A percentile compares a stretch with the other conserved stretches of the same genome.
Evolutionary conservation across 2,888 invertebrate species (phyloP).

Genomic region (Chrysomela aeneicollis): DNA sequence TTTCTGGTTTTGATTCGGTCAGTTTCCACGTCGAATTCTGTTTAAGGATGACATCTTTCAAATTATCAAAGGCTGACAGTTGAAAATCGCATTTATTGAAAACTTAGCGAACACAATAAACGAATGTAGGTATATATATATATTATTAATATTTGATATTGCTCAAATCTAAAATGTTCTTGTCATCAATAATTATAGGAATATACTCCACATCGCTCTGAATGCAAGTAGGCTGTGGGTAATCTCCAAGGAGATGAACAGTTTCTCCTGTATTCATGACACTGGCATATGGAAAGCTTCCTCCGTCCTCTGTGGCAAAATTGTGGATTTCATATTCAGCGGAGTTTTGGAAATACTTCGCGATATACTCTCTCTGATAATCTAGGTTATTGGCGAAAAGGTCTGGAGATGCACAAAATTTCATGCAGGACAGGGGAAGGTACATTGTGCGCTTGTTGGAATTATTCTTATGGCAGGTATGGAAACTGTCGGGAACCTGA

Average conservation of each 20-base stretch:
- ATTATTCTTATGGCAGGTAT: constrained; percentile 18
- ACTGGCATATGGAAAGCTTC: constrained; percentile 50
- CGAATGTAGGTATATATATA: too few species aligned
- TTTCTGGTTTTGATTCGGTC: too few species aligned
- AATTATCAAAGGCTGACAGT: too few species aligned
- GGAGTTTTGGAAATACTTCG: constrained; percentile 50
- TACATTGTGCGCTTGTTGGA: constrained; percentile 38
- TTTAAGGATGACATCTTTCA: too few species aligned
- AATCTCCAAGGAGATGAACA: constrained; percentile 28
- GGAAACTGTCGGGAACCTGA: constrained; percentile 18
- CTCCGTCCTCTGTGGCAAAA: constrained; percentile 48
- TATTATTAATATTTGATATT: not conserved
- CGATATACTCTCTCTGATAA: constrained; percentile 50
- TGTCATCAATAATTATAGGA: constrained; percentile 41
- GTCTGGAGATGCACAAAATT: constrained; percentile 48
- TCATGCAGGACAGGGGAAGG: constrained; percentile 46
- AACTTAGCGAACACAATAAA: too few species aligned
- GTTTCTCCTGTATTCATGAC: constrained; percentile 28
- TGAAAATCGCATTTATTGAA: too few species aligned
- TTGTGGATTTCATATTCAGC: constrained; percentile 49
- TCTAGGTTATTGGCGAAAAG: constrained; percentile 47
- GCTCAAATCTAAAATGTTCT: not conserved
- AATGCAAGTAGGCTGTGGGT: constrained; percentile 43
- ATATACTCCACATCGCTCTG: constrained; percentile 48
- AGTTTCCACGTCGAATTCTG: too few species aligned